These are phyloP conservation scores for Ormyrus nitidulus DNA, from an alignment of 2,888 invertebrate genomes.

Conservation along the genomic window DNA sequence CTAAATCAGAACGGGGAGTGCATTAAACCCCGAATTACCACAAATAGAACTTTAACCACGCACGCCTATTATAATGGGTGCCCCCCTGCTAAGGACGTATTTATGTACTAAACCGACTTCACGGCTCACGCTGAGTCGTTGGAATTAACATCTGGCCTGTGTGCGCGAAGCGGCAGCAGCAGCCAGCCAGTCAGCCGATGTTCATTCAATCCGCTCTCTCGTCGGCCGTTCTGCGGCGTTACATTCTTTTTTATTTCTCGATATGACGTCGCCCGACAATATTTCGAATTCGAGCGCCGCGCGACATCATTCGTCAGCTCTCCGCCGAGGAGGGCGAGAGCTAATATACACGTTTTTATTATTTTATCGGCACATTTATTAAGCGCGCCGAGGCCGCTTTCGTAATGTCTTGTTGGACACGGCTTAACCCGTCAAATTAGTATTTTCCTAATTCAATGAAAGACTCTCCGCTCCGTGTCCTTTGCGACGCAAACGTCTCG, in stretches of 20 bases:
- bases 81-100: constrained; percentile 74
- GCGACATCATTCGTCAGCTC: constrained; percentile 7
- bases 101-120: constrained; percentile 73
- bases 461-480: no score
- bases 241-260: constrained; percentile 21
- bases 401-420: no score
- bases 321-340: neutral
- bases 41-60: constrained; percentile 75
- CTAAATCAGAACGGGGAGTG: constrained; percentile 71
- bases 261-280: constrained; percentile 35
- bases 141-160: constrained; percentile 72
- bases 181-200: neutral
- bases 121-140: constrained; percentile 72
- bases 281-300: constrained; percentile 31
- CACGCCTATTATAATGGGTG: constrained; percentile 73
- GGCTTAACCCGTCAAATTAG: no score
- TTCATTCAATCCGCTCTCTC: constrained; percentile 35
- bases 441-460: no score
- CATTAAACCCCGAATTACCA: constrained; percentile 75
- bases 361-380: constrained; percentile 12
- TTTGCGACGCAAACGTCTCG: no score
- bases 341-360: neutral
- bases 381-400: neutral
- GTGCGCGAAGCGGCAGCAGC: constrained; percentile 6
- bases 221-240: neutral